A percentile compares a stretch with the other conserved stretches of the same genome.
phyloP scores from a whole-genome alignment of 2,113 vertebrate genomes.

The Burhinus oedicnemus region DNA sequence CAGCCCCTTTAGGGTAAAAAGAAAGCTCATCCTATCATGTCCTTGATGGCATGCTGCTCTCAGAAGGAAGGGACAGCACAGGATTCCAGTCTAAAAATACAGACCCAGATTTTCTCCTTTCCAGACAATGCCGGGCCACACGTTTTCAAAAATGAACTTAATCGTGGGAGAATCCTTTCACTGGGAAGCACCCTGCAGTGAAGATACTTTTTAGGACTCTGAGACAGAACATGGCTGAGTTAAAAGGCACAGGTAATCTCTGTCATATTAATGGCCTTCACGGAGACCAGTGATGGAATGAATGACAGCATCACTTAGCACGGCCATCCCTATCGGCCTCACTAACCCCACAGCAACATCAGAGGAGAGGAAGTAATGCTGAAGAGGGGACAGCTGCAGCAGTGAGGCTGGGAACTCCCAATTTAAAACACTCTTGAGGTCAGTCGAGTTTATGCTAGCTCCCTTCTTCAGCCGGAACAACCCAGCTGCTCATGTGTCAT shows the following conservation, averaged over 20 bases:
- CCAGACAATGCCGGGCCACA: background rate
- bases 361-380: background rate
- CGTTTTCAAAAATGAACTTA: background rate
- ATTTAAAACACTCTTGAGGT: background rate
- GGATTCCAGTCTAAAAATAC: slow-evolving; percentile 34
- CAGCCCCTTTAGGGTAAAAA: background rate
- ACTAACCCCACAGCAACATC: background rate
- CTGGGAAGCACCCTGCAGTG: background rate
- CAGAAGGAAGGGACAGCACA: background rate
- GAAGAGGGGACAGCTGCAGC: background rate
- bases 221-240: background rate
- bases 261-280: background rate
- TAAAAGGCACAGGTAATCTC: background rate
- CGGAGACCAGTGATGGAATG: background rate
- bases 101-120: background rate
- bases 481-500: rapidly evolving
- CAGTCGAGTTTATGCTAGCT: background rate
- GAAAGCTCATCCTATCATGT: background rate
- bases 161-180: background rate
- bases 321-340: background rate
- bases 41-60: background rate
- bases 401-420: background rate
- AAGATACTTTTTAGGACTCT: background rate
- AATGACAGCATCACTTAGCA: background rate
- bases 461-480: background rate